phyloP scores from a whole-genome alignment of 2,888 invertebrate species.

The Horisme vitalbata region DNA sequence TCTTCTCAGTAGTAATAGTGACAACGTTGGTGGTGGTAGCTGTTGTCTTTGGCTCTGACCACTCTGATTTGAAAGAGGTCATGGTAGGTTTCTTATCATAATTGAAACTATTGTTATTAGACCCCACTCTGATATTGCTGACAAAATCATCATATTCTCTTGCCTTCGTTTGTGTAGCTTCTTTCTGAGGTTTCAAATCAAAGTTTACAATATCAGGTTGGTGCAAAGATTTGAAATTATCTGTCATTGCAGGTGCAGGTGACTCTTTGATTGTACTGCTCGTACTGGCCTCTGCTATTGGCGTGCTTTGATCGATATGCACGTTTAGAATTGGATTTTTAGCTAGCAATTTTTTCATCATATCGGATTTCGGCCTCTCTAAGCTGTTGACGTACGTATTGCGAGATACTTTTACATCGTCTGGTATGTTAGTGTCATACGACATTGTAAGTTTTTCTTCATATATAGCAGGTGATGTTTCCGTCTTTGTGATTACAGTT shows the following conservation, averaged over 20 bases:
- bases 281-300: slow-evolving; percentile 57
- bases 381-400: slow-evolving; percentile 83
- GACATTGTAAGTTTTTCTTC: slow-evolving; percentile 72
- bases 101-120: slow-evolving; percentile 71
- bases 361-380: slow-evolving; percentile 84
- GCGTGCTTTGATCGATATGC: slow-evolving; percentile 63
- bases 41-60: slow-evolving; percentile 61
- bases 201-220: slow-evolving; percentile 80
- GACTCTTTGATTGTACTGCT: slow-evolving; percentile 59
- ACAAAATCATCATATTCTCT: slow-evolving; percentile 74
- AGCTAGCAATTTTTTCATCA: slow-evolving; percentile 82
- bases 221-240: slow-evolving; percentile 71
- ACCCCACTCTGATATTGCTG: slow-evolving; percentile 76
- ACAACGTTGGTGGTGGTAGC: slow-evolving; percentile 63
- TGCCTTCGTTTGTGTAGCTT: slow-evolving; percentile 47
- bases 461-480: slow-evolving; percentile 57
- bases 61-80: slow-evolving; percentile 57
- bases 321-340: slow-evolving; percentile 78
- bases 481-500: slow-evolving; percentile 42
- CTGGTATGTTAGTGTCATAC: slow-evolving; percentile 84
- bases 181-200: slow-evolving; percentile 64
- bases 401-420: slow-evolving; percentile 85
- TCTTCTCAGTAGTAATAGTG: slow-evolving; percentile 70
- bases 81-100: slow-evolving; percentile 56
- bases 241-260: slow-evolving; percentile 58